A percentile compares a stretch with the other conserved stretches of the same genome.
Conservation (phyloP, 2,113 vertebrate genomes). For the Campylomormyrus numenius region DNA sequence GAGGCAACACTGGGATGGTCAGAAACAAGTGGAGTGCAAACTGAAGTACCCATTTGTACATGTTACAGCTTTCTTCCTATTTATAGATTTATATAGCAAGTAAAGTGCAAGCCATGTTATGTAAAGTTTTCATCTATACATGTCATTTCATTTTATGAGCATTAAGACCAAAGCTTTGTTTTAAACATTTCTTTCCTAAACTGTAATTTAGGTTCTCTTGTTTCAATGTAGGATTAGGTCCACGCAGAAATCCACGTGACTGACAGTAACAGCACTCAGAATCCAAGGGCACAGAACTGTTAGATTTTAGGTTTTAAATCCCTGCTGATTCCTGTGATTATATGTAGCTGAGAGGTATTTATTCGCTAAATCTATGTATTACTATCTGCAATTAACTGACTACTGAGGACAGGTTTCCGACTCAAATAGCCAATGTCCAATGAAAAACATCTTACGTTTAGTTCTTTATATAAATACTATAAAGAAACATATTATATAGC, state of each 20-base stretch:
- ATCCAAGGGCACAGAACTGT: background rate
- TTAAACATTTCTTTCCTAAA: background rate
- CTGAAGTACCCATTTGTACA: background rate
- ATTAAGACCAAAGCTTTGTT: background rate
- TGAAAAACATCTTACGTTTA: background rate
- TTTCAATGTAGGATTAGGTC: background rate
- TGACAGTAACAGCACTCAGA: background rate
- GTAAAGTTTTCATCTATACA: background rate
- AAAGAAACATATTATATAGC: background rate
- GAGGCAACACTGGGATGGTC: background rate
- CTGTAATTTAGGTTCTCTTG: background rate
- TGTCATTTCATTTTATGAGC: background rate
- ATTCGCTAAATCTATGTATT: background rate
- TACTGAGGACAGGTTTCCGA: background rate
- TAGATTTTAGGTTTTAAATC: background rate
- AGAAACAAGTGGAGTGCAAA: background rate
- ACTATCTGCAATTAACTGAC: background rate
- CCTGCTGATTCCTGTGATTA: background rate
- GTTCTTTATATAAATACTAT: background rate
- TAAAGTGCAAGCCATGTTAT: background rate
- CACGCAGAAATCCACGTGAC: background rate
- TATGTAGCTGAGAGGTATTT: background rate
- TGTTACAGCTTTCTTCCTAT: background rate
- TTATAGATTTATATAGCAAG: background rate
- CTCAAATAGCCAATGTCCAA: background rate